A percentile compares a stretch with the other conserved stretches of the same genome.
Evolutionary conservation across 2,888 invertebrate genomes (phyloP).

Genomic region (Oscheius sp.): DNA sequence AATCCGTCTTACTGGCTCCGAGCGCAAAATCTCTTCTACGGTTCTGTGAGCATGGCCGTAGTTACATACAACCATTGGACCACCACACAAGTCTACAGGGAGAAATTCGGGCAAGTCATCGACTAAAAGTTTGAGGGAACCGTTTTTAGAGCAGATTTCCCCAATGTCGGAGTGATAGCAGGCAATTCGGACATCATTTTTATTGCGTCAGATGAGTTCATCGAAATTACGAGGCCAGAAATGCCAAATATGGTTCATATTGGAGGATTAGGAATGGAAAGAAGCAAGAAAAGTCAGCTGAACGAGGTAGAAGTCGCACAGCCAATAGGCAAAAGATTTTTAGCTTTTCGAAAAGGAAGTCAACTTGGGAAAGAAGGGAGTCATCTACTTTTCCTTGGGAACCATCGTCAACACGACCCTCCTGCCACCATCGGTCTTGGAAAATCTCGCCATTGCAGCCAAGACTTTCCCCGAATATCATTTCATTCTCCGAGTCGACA

Average conservation of each 20-base stretch:
- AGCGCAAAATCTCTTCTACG: conserved; percentile 24
- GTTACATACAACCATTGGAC: not conserved
- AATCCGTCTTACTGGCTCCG: conserved; percentile 26
- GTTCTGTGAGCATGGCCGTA: not conserved
- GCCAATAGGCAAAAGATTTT: too few relatives aligned
- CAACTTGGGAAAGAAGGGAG: conserved; percentile 47
- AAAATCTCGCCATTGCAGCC: conserved; percentile 43
- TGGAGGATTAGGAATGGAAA: conserved; percentile 50
- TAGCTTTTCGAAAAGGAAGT: conserved; percentile 38
- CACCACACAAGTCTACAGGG: conserved; percentile 19
- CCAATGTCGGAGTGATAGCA: conserved; percentile 45
- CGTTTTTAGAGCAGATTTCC: conserved; percentile 55
- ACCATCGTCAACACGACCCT: conserved; percentile 55
- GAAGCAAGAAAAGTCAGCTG: conserved; percentile 9
- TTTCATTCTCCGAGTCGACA: conserved; percentile 59
- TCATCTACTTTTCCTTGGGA: conserved; percentile 59
- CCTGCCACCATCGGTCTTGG: conserved; percentile 48
- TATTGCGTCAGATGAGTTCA: conserved; percentile 57
- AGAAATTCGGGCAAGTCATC: conserved; percentile 31
- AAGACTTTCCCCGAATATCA: conserved; percentile 51
- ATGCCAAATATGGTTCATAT: conserved; percentile 57
- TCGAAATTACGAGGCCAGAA: conserved; percentile 60
- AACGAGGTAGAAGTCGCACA: conserved; percentile 32
- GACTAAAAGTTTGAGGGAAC: not conserved
- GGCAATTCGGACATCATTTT: conserved; percentile 58